Conservation (phyloP, 2,797 vertebrate species). For the Muscicapa striata region DNA sequence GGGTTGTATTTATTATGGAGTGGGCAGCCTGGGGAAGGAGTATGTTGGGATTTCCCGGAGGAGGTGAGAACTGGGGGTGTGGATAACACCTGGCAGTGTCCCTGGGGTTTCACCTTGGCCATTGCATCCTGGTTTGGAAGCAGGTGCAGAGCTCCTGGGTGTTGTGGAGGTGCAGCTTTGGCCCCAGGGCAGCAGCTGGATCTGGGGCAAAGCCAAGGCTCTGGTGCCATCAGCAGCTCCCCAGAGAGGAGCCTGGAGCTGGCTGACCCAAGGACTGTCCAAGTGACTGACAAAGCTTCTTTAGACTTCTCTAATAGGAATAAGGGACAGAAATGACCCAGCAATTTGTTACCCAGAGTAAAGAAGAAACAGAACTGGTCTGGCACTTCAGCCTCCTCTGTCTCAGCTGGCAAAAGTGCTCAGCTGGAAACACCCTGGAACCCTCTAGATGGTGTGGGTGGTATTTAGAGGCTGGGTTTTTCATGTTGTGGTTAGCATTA, state of each 20-base stretch:
- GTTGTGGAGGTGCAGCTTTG: neutral
- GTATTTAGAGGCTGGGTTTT: constrained; percentile 2
- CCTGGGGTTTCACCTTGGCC: neutral
- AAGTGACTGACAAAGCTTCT: neutral
- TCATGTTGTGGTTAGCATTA: neutral
- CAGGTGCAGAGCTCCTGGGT: fast-evolving
- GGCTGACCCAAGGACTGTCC: neutral
- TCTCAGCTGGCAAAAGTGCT: neutral
- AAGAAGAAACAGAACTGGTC: neutral
- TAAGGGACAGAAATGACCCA: neutral
- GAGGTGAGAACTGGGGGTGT: neutral
- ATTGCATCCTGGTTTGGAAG: neutral
- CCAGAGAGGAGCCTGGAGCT: neutral
- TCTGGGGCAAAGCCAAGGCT: neutral
- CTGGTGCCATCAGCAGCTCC: neutral
- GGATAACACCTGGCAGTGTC: neutral
- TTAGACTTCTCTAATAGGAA: neutral
- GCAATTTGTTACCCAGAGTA: neutral
- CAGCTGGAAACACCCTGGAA: constrained; percentile 2
- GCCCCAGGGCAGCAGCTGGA: neutral
- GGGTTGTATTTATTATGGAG: neutral
- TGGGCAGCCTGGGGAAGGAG: neutral
- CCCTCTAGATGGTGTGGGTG: neutral
- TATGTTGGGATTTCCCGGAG: neutral
- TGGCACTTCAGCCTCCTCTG: neutral